phyloP scores from a whole-genome alignment of 2,888 invertebrate species.

The Tanypteryx hageni region DNA sequence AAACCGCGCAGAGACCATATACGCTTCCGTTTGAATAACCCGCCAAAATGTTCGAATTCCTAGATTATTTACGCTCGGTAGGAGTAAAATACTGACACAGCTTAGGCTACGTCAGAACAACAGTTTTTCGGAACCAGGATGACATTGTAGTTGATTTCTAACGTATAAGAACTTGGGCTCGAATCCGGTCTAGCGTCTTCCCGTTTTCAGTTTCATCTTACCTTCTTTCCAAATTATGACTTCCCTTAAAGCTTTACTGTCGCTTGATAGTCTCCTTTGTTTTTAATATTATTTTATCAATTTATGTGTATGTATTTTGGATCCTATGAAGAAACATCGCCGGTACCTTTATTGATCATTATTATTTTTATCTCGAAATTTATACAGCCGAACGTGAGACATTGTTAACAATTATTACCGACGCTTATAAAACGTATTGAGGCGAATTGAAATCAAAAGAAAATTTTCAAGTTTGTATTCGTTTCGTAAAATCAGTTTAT shows the following conservation, averaged over 20 bases:
- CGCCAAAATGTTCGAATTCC: neutral
- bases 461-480: too few species aligned
- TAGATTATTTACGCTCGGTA: neutral
- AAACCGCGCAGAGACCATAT: neutral
- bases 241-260: neutral
- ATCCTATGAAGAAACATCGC: too few species aligned
- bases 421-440: too few species aligned
- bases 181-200: neutral
- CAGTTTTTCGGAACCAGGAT: neutral
- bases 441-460: too few species aligned
- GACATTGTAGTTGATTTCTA: neutral
- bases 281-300: too few species aligned
- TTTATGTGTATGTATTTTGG: too few species aligned
- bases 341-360: too few species aligned
- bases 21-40: neutral
- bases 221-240: neutral
- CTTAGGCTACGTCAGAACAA: neutral
- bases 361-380: too few species aligned
- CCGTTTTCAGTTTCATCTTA: neutral
- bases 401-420: too few species aligned
- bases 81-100: neutral
- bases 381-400: too few species aligned
- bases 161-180: neutral
- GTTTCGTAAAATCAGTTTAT: too few species aligned
- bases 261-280: neutral